Base-by-base conservation (phyloP, 2,888 invertebrate species). In the Thelaira solivaga region DNA sequence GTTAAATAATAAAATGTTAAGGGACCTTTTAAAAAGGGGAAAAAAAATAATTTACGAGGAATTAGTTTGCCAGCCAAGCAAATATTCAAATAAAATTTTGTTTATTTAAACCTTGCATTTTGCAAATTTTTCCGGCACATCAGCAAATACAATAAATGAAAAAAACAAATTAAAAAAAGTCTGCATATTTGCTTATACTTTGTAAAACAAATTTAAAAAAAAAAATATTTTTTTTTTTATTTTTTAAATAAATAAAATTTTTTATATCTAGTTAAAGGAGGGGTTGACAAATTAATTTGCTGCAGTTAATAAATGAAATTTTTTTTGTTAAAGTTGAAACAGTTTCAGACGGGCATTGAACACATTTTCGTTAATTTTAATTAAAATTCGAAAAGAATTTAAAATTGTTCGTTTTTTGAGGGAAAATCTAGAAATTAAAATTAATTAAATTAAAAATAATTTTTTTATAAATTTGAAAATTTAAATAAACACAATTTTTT, bases 231-330 rank as follows among this genome's bases (percentile, higher is more conserved):
- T 22, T 53, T 11, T 11, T 26, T 26, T 26, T 26, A 26, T 26
- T 26, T 26, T 5, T 26, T 26, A 5, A 26, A 0, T 16, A 13
- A 11, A 0, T 39, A 0, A 5, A 13, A 6, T 39, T 39, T 13
- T 16, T 24, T 13, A 65, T 13, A 51, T 31, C 22, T 43, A 16
- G 13, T 43, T 41, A 39, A 45, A 16, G 13, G 26, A 55, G 24
- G 3, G 18, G 34, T 34, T 55, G 8, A 22, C 16, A 47, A 31
- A n/a, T n/a, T 18, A 45, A 20, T 59, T 39, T 47, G 41, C 4
- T 49, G 39, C 59, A 69, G 59, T 59, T 59, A 16, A 57, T 6
- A 41, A 61, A 29, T 7, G 31, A 39, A 34, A n/a, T n/a, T 31
- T 16, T 7, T 59, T 59, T 39, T 31, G 31, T 22, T 29, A n/a